Evolutionary conservation across 2,113 vertebrate species (phyloP).

Genomic region (Gnathonemus longibarbis): DNA sequence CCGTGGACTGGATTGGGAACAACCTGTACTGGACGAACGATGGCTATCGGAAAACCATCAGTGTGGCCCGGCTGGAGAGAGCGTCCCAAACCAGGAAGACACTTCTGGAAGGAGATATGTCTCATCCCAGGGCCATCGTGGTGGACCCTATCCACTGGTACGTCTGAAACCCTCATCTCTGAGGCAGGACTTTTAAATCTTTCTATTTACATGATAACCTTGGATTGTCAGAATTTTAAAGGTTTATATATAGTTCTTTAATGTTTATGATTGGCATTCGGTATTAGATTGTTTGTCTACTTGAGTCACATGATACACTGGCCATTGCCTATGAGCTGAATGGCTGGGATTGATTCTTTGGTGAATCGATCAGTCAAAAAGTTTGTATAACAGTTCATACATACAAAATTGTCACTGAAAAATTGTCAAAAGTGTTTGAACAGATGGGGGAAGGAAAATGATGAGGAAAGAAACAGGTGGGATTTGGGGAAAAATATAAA

Average conservation of each 20-base stretch:
- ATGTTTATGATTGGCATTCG: not conserved
- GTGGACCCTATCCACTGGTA: slow-evolving; percentile 78
- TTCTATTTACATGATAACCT: not conserved
- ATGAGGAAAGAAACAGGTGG: not conserved
- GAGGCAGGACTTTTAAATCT: not conserved
- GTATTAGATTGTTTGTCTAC: not conserved
- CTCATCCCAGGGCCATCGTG: slow-evolving; percentile 78
- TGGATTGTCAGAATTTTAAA: not conserved
- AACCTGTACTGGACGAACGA: slow-evolving; percentile 83
- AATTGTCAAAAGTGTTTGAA: not conserved
- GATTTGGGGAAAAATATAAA: not conserved
- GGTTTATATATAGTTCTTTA: not conserved
- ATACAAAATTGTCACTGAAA: not conserved
- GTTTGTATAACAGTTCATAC: not conserved
- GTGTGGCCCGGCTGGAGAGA: slow-evolving; percentile 72
- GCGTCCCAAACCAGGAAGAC: slow-evolving; percentile 73
- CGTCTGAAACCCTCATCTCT: not conserved
- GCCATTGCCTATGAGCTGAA: not conserved
- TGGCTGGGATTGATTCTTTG: not conserved
- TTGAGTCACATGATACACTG: not conserved
- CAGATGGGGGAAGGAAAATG: not conserved
- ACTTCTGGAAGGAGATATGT: slow-evolving; percentile 76
- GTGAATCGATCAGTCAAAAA: not conserved
- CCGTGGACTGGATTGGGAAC: slow-evolving; percentile 82
- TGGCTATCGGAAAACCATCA: slow-evolving; percentile 74